Evolutionary conservation across 2,113 vertebrate genomes (phyloP), one percentile per base, ranked within the genome.

Genomic region (Labeo catla): DNA sequence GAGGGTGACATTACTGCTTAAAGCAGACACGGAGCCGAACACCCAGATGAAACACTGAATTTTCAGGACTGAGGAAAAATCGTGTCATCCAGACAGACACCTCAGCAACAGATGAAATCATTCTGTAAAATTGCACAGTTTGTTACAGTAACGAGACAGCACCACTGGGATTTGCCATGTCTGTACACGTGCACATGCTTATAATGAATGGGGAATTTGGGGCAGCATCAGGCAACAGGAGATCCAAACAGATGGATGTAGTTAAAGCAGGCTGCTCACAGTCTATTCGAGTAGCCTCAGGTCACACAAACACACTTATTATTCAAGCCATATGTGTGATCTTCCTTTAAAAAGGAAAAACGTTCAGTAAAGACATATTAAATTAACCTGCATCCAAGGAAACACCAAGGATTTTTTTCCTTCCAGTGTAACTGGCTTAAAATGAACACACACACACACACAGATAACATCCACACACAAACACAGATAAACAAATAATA

Each of bases 21-120:
- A 11, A 82, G 59, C 34, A 63, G 57, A 86, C 52, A 47, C 7
- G 19, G 34, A 59, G n/a, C 34, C 54, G 57, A 49, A 76, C 21
- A 63, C 39, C 39, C 39, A 23, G 12, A 65, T 65, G 59, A 65
- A 65, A n/a, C 54, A 13, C 13, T 39, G 47, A 8, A 81, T 81
- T 49, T 47, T 23, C n/a, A 45, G n/a, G 43, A 81, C 21, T 63
- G 57, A 23, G 79, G 57, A 70, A 70, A 50, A 11, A 74, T 11
- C 0, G 4, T 76, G 76, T 57, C 76, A 59, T 65, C 65, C 65
- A 83, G 80, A 76, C 86, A 78, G 49, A 59, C 57, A 52, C 50
- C 12, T 45, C 8, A 19, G 57, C 28, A n/a, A 61, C n/a, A 28
- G 45, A 52, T 49, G 43, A 70, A 65, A 77, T 83, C 73, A 77